Base-by-base conservation (phyloP, 2,888 invertebrate species). In the Limenitis camilla region DNA sequence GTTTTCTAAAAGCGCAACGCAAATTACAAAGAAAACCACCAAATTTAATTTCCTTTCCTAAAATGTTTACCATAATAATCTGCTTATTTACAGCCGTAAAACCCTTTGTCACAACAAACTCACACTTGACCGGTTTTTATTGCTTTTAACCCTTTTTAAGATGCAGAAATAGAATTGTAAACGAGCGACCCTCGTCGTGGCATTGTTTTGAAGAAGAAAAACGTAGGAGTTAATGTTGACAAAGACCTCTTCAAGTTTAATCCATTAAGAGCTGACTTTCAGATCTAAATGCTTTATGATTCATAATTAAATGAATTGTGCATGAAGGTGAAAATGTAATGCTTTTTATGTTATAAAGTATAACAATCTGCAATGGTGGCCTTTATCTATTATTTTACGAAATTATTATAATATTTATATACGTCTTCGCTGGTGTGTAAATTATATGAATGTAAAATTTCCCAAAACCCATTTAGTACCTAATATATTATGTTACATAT, bases 141-240 rank as follows among this genome's bases (percentile, higher is more conserved):
- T 45, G 45, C 45, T 45, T 45, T 45, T 38, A 45, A 38, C 45
- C 45, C 45, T 36, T 35, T 45, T 19, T 6, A 9, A 6, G 45
- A 45, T 45, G 45, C 45, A 45, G 36, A 45, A 45, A 45, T 45
- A 45, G 45, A 45, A 45, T 45, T 38, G 36, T 45, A 45, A 45
- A 38, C 45, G 45, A 45, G 45, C 36, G 38, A 38, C 45, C 45
- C 45, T 45, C 38, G 30, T 45, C n/a, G 45, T 11, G 11, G 45
- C 38, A 38, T 45, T 45, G 45, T 45, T 45, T 45, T 45, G 38
- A 19, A 45, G 11, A 35, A 38, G 45, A 45, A 45, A 45, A 45
- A 45, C 36, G 45, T 45, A 38, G 38, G 35, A 38, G 45, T 45
- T 45, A 38, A 45, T 45, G 45, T 45, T 36, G 45, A 45, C 45